phyloP scores from a whole-genome alignment of 1,140 invertebrate species.

The Telenomus remus region DNA sequence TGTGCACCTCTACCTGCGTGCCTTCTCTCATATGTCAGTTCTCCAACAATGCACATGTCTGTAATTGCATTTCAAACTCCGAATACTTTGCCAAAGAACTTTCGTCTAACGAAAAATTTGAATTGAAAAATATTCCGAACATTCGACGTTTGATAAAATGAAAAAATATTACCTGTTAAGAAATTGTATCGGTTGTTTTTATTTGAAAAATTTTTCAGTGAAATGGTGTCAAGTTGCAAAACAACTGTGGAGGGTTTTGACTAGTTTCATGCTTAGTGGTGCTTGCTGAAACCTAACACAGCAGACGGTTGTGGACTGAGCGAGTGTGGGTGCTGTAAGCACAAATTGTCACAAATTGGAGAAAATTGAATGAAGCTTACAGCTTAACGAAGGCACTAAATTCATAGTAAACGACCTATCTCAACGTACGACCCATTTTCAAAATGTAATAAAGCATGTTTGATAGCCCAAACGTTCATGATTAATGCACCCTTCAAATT shows the following conservation, averaged over 20 bases:
- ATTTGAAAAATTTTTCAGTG: too few relatives aligned
- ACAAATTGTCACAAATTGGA: slow-evolving; percentile 75
- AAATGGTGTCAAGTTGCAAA: too few relatives aligned
- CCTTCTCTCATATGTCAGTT: too few relatives aligned
- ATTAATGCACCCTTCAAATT: neutral
- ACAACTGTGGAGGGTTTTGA: slow-evolving; percentile 27
- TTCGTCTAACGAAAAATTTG: too few relatives aligned
- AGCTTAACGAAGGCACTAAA: slow-evolving; percentile 74
- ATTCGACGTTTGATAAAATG: neutral
- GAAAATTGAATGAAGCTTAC: slow-evolving; percentile 75
- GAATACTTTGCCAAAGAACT: too few relatives aligned
- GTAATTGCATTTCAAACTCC: too few relatives aligned
- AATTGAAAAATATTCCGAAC: neutral
- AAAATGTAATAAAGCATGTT: slow-evolving; percentile 53
- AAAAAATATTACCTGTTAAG: too few relatives aligned
- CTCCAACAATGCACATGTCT: too few relatives aligned
- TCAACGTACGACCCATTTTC: slow-evolving; percentile 68
- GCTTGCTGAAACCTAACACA: slow-evolving; percentile 32
- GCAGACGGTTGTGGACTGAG: slow-evolving; percentile 28
- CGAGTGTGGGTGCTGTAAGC: slow-evolving; percentile 66
- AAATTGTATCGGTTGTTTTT: too few relatives aligned
- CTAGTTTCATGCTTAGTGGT: slow-evolving; percentile 28
- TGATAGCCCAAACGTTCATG: slow-evolving; percentile 19
- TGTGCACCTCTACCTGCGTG: too few relatives aligned
- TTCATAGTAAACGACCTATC: slow-evolving; percentile 72